phyloP scores from a whole-genome alignment of 1,140 invertebrate species.

The Brachionus rotundiformis region DNA sequence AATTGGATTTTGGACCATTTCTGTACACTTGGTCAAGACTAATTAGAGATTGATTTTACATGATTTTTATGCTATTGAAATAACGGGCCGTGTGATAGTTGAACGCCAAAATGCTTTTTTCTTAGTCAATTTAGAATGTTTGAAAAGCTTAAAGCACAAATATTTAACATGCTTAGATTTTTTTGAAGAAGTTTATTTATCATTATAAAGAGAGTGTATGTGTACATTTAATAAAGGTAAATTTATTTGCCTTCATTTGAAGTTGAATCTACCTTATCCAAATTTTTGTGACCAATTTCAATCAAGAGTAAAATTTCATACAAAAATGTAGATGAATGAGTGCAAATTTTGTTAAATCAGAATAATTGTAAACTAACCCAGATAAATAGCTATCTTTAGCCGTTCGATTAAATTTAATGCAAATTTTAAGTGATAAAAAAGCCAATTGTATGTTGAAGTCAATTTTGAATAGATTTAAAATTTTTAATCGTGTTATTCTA shows the following conservation, averaged over 20 bases:
- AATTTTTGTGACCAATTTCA: slow-evolving; percentile 21
- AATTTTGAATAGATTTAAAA: slow-evolving; percentile 3
- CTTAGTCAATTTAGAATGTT: not conserved
- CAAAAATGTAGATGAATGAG: not conserved
- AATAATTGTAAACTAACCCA: not conserved
- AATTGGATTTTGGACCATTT: not conserved
- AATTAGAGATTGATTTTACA: slow-evolving; percentile 36
- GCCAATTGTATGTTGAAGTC: not conserved
- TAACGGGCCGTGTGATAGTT: slow-evolving; percentile 14
- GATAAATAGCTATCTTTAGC: not conserved
- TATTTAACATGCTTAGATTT: slow-evolving; percentile 36
- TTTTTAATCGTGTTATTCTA: not conserved
- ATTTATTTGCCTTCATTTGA: slow-evolving; percentile 26
- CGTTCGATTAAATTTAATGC: not conserved
- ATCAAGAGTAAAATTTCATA: slow-evolving; percentile 17
- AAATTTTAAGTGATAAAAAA: not conserved
- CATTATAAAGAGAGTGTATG: slow-evolving; percentile 23
- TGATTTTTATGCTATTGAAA: slow-evolving; percentile 13
- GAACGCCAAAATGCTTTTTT: slow-evolving; percentile 12
- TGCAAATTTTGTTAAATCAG: not conserved
- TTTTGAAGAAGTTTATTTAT: slow-evolving; percentile 45
- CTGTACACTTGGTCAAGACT: not conserved
- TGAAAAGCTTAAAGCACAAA: slow-evolving; percentile 20
- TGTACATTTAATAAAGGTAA: slow-evolving; percentile 14
- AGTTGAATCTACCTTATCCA: slow-evolving; percentile 29